A percentile compares a stretch with the other conserved stretches of the same genome.
These are phyloP conservation scores for Ditula angustiorana DNA, from an alignment of 2,888 invertebrate species.

Conservation along the genomic window DNA sequence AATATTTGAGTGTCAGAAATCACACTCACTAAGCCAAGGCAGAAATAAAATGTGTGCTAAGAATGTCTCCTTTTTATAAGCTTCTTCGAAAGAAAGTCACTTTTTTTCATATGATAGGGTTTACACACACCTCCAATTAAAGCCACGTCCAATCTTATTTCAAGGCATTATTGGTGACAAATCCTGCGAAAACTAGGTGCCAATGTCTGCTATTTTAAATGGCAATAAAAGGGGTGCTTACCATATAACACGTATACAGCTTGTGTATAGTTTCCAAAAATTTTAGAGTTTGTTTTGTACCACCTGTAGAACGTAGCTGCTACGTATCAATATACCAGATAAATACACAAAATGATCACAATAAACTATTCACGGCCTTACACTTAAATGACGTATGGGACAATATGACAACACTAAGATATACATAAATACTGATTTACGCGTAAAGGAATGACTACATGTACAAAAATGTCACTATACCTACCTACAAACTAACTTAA, in stretches of 20 bases:
- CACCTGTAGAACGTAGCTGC: slow-evolving; percentile 10
- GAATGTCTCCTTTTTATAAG: too few relatives aligned
- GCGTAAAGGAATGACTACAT: slow-evolving; percentile 39
- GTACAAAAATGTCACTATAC: slow-evolving; percentile 38
- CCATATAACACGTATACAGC: background rate
- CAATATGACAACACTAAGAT: slow-evolving; percentile 39
- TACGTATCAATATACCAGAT: slow-evolving; percentile 22
- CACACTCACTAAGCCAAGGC: too few relatives aligned
- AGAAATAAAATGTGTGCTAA: too few relatives aligned
- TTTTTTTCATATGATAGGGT: too few relatives aligned
- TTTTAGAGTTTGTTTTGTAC: background rate
- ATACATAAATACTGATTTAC: slow-evolving; percentile 39
- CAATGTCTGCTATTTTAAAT: background rate
- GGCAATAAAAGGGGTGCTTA: background rate
- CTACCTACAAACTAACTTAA: slow-evolving; percentile 56
- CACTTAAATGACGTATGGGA: slow-evolving; percentile 30
- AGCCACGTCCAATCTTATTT: too few relatives aligned
- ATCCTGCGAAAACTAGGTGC: too few relatives aligned
- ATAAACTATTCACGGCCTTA: slow-evolving; percentile 36
- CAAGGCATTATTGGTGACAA: too few relatives aligned
- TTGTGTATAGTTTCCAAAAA: background rate
- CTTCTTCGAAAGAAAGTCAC: too few relatives aligned
- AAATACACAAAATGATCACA: slow-evolving; percentile 15
- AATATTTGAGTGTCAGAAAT: too few relatives aligned
- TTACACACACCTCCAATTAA: too few relatives aligned